phyloP scores from a whole-genome alignment of 2,888 invertebrate genomes.

The Conus canariensis region DNA sequence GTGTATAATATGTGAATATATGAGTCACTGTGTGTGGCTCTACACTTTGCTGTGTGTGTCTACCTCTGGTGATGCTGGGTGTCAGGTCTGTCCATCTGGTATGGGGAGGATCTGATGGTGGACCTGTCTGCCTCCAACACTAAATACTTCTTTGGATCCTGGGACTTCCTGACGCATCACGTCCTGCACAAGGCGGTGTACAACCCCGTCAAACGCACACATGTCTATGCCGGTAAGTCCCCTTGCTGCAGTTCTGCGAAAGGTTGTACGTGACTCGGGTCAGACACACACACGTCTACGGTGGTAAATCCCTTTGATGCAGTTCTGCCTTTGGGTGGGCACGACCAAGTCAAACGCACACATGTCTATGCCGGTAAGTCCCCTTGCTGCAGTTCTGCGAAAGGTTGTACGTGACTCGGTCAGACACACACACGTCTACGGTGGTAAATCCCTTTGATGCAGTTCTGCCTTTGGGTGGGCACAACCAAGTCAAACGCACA shows the following conservation, averaged over 20 bases:
- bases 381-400: neutral
- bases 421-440: constrained; percentile 30
- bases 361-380: no score
- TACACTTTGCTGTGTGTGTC: no score
- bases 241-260: constrained; percentile 4
- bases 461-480: neutral
- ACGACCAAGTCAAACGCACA: no score
- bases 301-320: constrained; percentile 27
- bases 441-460: constrained; percentile 27
- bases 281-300: constrained; percentile 30
- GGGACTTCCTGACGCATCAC: constrained; percentile 59
- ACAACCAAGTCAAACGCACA: no score
- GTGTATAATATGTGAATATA: neutral
- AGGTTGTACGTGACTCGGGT: neutral
- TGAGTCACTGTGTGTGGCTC: neutral
- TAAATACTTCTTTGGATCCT: constrained; percentile 53
- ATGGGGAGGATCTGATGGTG: constrained; percentile 59
- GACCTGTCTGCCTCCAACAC: neutral
- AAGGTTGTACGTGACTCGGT: constrained; percentile 6
- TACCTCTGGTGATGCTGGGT: neutral
- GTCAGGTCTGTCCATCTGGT: constrained; percentile 58
- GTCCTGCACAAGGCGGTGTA: constrained; percentile 29
- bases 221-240: constrained; percentile 44
- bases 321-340: neutral
- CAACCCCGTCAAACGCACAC: constrained; percentile 10